phyloP scores from a whole-genome alignment of 2,113 vertebrate species.

The Varanus salvator region DNA sequence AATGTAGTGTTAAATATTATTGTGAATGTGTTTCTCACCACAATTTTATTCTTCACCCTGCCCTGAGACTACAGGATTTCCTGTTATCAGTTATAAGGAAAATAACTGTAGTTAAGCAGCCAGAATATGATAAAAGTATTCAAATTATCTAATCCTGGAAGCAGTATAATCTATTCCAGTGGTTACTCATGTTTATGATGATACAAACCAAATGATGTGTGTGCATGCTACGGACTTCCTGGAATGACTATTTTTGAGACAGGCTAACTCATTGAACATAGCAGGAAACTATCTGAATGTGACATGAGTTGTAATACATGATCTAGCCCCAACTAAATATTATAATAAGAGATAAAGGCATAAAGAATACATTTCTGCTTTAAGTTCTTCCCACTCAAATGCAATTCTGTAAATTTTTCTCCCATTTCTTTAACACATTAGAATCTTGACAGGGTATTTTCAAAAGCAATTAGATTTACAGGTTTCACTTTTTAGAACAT shows the following conservation, averaged over 20 bases:
- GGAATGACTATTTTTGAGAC: conserved; percentile 2
- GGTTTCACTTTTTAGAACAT: background rate
- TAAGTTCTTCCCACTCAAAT: background rate
- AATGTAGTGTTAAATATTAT: no score
- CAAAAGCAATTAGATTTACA: background rate
- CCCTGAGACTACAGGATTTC: no score
- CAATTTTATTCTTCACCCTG: no score
- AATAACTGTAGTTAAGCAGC: background rate
- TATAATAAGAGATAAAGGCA: conserved; percentile 5
- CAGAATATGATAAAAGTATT: no score
- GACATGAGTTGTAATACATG: conserved; percentile 6
- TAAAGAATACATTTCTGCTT: background rate
- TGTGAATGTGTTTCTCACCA: no score
- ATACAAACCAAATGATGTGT: background rate
- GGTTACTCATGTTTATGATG: background rate
- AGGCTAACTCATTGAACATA: background rate
- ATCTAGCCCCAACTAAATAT: conserved; percentile 25
- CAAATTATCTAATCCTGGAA: background rate
- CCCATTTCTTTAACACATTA: background rate
- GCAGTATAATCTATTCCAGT: background rate
- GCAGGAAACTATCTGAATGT: background rate
- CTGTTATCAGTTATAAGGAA: background rate
- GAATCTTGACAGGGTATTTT: background rate
- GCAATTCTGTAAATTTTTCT: background rate
- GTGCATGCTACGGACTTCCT: background rate